Evolutionary conservation across 2,113 vertebrate species (phyloP), one percentile per base, ranked within the genome.

Genomic region (Pontoporia blainvillei): DNA sequence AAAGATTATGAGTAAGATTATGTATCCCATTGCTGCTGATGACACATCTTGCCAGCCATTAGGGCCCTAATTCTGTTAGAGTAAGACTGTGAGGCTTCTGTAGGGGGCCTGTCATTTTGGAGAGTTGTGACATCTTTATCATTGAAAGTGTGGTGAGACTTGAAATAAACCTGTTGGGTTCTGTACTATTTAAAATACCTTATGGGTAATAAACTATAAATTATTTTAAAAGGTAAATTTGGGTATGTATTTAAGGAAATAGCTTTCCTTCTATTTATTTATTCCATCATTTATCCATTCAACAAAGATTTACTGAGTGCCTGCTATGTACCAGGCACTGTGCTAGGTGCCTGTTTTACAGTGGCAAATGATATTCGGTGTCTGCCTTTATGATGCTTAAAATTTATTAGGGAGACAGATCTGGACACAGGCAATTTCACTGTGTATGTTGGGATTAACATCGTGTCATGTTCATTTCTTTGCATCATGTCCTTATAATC

Each of bases 101-200:
- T 64, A 85, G 29, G 57, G 20, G 34, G 0, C 20, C 14, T 91
- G 0, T 66, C 7, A 87, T 84, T 96, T 89, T 95, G 44, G 12
- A 96, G 69, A 69, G 6, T 14, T 92, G 3, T 59, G 83, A 36
- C 34, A 69, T 91, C 39, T 81, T 95, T 94, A 93, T 72, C 36
- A 91, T 62, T 91, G 34, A 52, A 86, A 83, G 23, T 87, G 13
- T 92, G 36, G 13, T 94, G 61, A 81, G n/a, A 59, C 57, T 92
- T 85, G 59, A 31, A 90, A 90, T 86, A 36, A 94, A 86, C 18
- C 34, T 92, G 27, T 46, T 96, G 79, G n/a, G 34, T 71, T 93
- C 29, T 92, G 57, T 90, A 96, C 62, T 93, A 73, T 75, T 92
- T 82, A 62, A 95, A 96, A 87, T 93, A 15, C 20, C 36, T 75